phyloP scores from a whole-genome alignment of 1,140 invertebrate species.

The Hyphantria cunea region DNA sequence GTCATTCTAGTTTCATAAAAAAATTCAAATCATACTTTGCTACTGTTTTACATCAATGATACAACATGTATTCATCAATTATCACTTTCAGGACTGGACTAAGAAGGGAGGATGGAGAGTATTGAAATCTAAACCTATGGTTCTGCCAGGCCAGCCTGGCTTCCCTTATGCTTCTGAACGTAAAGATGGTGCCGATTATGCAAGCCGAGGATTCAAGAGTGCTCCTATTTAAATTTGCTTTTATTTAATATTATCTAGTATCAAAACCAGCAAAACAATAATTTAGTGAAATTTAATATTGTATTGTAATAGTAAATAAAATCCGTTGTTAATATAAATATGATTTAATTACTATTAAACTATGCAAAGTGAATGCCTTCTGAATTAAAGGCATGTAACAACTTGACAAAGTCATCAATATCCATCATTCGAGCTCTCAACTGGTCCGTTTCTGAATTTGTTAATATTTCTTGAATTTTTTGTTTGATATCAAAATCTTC shows the following conservation, averaged over 20 bases:
- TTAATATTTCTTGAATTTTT: conserved; percentile 90
- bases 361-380: conserved; percentile 94
- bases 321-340: conserved; percentile 5
- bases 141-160: conserved; percentile 85
- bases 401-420: conserved; percentile 96
- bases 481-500: conserved; percentile 93
- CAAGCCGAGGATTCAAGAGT: conserved; percentile 86
- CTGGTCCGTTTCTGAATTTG: conserved; percentile 85
- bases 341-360: conserved; percentile 7
- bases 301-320: conserved; percentile 9
- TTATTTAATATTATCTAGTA: neutral
- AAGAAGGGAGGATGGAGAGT: conserved; percentile 86
- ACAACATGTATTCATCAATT: too few species aligned
- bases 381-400: conserved; percentile 93
- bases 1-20: too few species aligned
- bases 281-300: conserved; percentile 26
- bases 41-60: too few species aligned
- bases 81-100: conserved; percentile 85
- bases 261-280: neutral
- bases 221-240: conserved; percentile 75
- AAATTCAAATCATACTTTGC: too few species aligned
- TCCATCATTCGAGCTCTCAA: conserved; percentile 97
- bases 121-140: conserved; percentile 72
- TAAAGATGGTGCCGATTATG: conserved; percentile 84
- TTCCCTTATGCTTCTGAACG: conserved; percentile 84